phyloP scores from a whole-genome alignment of 2,888 invertebrate genomes.

The Amblyteles armatorius region DNA sequence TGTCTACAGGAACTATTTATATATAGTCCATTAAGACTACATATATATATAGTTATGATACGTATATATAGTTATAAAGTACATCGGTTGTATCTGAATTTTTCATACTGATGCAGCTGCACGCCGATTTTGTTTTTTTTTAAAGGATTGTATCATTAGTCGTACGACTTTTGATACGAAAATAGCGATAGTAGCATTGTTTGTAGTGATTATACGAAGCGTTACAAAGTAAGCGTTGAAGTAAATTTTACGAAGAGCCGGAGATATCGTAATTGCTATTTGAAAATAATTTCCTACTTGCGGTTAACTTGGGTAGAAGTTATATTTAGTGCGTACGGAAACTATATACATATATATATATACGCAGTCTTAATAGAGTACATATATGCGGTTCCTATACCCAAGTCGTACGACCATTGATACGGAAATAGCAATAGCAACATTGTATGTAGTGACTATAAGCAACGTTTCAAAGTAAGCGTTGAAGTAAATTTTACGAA shows the following conservation, averaged over 20 bases:
- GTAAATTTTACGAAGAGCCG: background rate
- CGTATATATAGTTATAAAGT: too few relatives aligned
- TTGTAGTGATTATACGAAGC: background rate
- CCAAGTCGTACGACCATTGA: background rate
- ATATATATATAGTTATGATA: too few relatives aligned
- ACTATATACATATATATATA: background rate
- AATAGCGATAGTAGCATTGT: background rate
- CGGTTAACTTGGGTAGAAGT: constrained; percentile 17
- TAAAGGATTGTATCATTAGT: background rate
- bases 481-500: background rate
- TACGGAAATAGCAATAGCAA: too few relatives aligned
- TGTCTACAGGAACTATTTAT: background rate
- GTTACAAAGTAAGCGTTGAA: background rate
- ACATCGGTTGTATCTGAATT: background rate
- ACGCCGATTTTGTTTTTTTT: background rate
- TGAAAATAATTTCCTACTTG: constrained; percentile 47
- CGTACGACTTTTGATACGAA: too few relatives aligned
- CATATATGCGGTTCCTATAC: constrained; percentile 24
- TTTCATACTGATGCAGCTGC: background rate
- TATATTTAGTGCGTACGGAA: background rate
- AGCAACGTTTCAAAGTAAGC: background rate
- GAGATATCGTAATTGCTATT: background rate
- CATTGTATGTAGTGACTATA: background rate
- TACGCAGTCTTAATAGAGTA: background rate
- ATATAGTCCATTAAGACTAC: too few relatives aligned